These are phyloP conservation scores for Alloscopus bannaensis DNA, from an alignment of 2,888 invertebrate genomes.

Conservation along the genomic window DNA sequence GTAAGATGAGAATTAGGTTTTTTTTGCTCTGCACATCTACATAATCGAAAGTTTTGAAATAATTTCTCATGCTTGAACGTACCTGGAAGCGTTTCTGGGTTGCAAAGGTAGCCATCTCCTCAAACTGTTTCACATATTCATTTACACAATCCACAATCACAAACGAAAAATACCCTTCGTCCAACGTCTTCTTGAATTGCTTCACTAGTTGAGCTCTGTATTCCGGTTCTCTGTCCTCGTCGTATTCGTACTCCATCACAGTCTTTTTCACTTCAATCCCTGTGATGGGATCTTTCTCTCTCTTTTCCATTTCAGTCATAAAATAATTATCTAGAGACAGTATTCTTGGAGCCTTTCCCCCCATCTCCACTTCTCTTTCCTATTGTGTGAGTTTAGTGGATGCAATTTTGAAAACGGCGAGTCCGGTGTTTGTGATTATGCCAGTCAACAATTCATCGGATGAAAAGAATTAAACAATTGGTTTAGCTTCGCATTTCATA, in stretches of 20 bases:
- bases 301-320: conserved; percentile 89
- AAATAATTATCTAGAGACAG: conserved; percentile 97
- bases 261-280: conserved; percentile 81
- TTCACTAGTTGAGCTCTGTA: conserved; percentile 89
- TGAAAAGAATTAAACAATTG: conserved; percentile 6
- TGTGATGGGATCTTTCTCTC: conserved; percentile 82
- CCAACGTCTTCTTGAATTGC: conserved; percentile 92
- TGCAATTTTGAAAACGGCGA: too few species aligned
- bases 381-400: too few species aligned
- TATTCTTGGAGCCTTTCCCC: conserved; percentile 92
- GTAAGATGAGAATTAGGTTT: conserved; percentile 14
- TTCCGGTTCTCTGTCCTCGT: conserved; percentile 86
- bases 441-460: too few species aligned
- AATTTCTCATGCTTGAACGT: conserved; percentile 62
- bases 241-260: conserved; percentile 92
- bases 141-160: conserved; percentile 95
- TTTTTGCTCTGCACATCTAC: too few species aligned
- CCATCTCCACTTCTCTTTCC: conserved; percentile 84
- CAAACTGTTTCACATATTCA: conserved; percentile 86
- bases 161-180: conserved; percentile 93
- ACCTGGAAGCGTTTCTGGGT: conserved; percentile 91
- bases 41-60: conserved; percentile 24
- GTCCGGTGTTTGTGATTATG: too few species aligned
- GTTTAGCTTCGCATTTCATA: too few species aligned
- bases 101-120: conserved; percentile 91